Evolutionary conservation across 2,888 invertebrate species (phyloP), one percentile per base, ranked within the genome.

Genomic region (Sericinus montela): DNA sequence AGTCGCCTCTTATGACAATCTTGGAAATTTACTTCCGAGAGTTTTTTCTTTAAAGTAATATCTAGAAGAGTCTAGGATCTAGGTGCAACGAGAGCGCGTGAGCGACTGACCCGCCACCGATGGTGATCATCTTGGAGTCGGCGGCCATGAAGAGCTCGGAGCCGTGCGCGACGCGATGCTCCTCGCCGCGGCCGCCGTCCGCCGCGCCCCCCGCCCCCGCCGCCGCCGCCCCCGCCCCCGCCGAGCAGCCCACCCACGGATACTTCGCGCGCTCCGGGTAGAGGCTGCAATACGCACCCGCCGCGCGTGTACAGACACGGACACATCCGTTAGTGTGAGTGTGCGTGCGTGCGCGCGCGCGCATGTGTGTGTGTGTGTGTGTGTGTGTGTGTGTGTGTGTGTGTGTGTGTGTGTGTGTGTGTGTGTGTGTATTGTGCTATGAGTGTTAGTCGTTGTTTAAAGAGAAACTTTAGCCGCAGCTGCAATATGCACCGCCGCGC

Each of bases 91-190:
- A 11, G 9, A 16, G 15, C 2, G 13, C 15, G 14, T 28, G 36
- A 32, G 32, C 13, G 30, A 80, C 78, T 92, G 90, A 98, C 98
- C 98, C 98, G 86, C 98, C 98, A 56, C 98, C 98, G 69, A 98
- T 95, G 62, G 97, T 97, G 69, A 98, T 95, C 95, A 97, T 97
- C 81, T 94, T 95, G 46, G 94, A 91, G 89, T 98, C 98, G 15
- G 97, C 98, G 29, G 98, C 97, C 97, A 97, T 97, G 86, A 98
- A 98, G 30, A 98, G 91, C 71, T 98, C 97, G 6, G 96, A 95
- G 53, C 95, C 95, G 86, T 97, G 97, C 43, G 93, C 92, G 39
- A 94, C 91, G 60, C 91, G 91, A 68, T 87, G 91, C 67, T 91
- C 93, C 71, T 93, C 94, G 10, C 65, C 67, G 56, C 77, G 78